A percentile compares a stretch with the other conserved stretches of the same genome.
Evolutionary conservation across 2,113 vertebrate genomes (phyloP).

Genomic region (Ailuropoda melanoleuca): DNA sequence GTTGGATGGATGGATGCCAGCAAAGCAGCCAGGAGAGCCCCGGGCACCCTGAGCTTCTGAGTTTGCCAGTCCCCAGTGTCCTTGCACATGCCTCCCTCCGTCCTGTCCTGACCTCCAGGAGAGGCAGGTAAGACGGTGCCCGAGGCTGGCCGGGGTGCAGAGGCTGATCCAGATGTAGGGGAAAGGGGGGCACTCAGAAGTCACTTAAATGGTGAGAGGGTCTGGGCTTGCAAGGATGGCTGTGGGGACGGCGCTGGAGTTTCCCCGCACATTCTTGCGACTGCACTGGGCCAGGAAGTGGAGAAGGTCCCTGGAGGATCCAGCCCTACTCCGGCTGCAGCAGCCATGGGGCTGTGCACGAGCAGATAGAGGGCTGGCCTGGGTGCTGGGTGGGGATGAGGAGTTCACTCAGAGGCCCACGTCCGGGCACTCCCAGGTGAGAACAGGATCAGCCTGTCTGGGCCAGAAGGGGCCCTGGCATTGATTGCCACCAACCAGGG

Average conservation of each 20-base stretch:
- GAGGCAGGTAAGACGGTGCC: background rate
- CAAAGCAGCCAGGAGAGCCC: background rate
- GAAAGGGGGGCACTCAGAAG: fast-evolving
- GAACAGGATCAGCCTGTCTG: background rate
- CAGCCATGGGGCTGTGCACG: fast-evolving
- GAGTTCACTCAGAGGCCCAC: background rate
- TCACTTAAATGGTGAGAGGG: no score
- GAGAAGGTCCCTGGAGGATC: background rate
- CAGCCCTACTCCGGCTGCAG: fast-evolving
- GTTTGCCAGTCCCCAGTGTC: background rate
- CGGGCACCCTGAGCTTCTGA: no score
- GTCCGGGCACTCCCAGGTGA: background rate
- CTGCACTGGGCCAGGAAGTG: background rate
- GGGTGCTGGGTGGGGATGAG: background rate
- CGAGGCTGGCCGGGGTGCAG: background rate
- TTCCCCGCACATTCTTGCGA: background rate
- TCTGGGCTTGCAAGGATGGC: fast-evolving
- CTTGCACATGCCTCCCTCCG: no score
- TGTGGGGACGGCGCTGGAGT: background rate
- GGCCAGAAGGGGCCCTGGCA: no score
- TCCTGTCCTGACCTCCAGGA: background rate
- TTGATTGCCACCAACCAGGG: fast-evolving
- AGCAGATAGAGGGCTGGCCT: fast-evolving
- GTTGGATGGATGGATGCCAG: fast-evolving
- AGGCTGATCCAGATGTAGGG: background rate